These are phyloP conservation scores for Leptinotarsa defecta DNA, from an alignment of 1,140 invertebrate species.

Conservation along the genomic window DNA sequence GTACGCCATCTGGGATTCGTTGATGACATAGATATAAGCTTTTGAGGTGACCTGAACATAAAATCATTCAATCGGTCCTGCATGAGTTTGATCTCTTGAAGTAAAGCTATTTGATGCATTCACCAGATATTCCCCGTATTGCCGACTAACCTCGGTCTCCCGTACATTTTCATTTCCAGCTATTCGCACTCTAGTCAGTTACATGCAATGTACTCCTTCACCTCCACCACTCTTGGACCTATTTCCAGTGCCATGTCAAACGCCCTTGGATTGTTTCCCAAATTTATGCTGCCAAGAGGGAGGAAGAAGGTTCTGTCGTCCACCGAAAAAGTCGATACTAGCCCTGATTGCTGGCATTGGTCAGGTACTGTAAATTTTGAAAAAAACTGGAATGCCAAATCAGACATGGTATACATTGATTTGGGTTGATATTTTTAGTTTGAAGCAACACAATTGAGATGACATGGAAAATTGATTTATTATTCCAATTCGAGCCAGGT, in stretches of 20 bases:
- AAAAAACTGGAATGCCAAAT: background rate
- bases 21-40: too few species aligned
- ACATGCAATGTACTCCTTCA: slow-evolving; percentile 72
- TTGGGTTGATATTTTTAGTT: background rate
- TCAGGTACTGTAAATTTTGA: slow-evolving; percentile 41
- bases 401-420: background rate
- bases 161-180: slow-evolving; percentile 55
- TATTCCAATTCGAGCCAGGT: too few species aligned
- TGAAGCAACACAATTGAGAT: too few species aligned
- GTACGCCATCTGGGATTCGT: too few species aligned
- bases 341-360: slow-evolving; percentile 63
- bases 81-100: too few species aligned
- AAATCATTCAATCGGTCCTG: too few species aligned
- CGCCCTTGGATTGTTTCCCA: slow-evolving; percentile 72
- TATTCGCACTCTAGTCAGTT: slow-evolving; percentile 64
- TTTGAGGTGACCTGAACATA: too few species aligned
- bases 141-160: too few species aligned
- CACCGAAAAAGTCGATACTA: slow-evolving; percentile 69
- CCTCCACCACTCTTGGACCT: slow-evolving; percentile 67
- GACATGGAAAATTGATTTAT: too few species aligned
- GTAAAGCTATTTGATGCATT: too few species aligned
- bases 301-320: slow-evolving; percentile 69
- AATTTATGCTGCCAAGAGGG: slow-evolving; percentile 75
- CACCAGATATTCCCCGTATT: too few species aligned
- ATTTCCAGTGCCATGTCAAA: slow-evolving; percentile 69